Evolutionary conservation across 2,888 invertebrate species (phyloP), one percentile per base, ranked within the genome.

Genomic region (Euspilapteryx auroguttella): DNA sequence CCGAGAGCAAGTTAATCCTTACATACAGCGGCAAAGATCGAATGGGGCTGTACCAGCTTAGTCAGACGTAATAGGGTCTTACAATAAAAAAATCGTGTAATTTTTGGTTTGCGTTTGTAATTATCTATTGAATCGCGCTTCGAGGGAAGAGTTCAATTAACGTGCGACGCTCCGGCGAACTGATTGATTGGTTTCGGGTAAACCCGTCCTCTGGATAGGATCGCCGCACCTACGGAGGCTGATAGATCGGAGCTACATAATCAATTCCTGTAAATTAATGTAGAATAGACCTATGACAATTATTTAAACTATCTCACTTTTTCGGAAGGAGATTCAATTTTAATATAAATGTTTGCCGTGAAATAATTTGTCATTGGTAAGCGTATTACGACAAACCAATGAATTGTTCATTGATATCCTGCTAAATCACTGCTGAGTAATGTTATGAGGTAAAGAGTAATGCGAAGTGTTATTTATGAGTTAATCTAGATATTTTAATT

Each of bases 51-150:
- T 45, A 51, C 62, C 61, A 55, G 65, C 63, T 64, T 63, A 63
- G 58, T 59, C 57, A 54, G 55, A 55, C 55, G 57, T 64, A 65
- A 65, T 64, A 59, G 64, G 65, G 62, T 63, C 63, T 58, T 53
- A 55, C 55, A 41, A 58, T 63, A 66, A 61, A 69, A 71, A 63
- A 62, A 58, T 63, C 65, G 54, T 65, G 65, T 69, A 68, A 73
- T 73, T 68, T 68, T 71, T 64, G 69, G 69, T 73, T 69, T 66
- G 69, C 68, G 53, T 62, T 68, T 65, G 68, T 63, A 73, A 69
- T 69, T 69, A 68, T 69, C 57, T 68, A 64, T 64, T 57, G 62
- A 62, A 62, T 62, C 48, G 57, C 50, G 39, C 45, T 50, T 47
- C 50, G 47, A 51, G 64, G 61, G 66, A 66, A 68, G 65, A 69